Percentiles rank a stretch among this genome's conserved stretches.
These are phyloP conservation scores for Actenoides hombroni DNA, from an alignment of 2,113 vertebrate genomes.

Conservation along the genomic window DNA sequence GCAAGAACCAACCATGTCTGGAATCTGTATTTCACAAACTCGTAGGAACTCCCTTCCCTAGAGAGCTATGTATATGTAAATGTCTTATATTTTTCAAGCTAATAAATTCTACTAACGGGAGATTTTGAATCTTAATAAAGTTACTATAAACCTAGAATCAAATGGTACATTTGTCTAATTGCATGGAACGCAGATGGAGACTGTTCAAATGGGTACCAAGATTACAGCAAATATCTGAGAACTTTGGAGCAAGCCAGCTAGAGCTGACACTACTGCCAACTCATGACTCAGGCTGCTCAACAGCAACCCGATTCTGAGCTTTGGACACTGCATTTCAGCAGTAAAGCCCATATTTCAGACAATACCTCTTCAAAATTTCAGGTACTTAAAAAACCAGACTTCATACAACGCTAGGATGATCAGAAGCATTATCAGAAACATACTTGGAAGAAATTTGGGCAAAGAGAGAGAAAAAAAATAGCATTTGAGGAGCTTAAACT, in stretches of 20 bases:
- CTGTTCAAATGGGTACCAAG: background rate
- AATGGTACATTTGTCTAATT: background rate
- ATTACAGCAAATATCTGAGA: background rate
- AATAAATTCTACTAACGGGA: background rate
- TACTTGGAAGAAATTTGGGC: background rate
- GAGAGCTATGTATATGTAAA: background rate
- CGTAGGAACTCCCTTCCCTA: background rate
- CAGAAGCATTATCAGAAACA: background rate
- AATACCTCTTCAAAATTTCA: background rate
- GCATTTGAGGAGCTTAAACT: background rate
- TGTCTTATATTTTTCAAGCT: background rate
- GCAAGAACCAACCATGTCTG: background rate
- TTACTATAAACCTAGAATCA: background rate
- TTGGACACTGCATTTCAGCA: background rate
- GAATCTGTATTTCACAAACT: background rate
- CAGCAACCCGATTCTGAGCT: background rate
- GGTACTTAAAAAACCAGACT: background rate
- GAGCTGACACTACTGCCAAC: background rate
- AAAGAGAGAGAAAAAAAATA: background rate
- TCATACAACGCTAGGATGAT: fast-evolving
- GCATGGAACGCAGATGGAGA: background rate
- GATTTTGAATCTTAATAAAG: background rate
- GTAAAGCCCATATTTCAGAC: background rate
- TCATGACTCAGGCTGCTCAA: background rate
- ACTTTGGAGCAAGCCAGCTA: background rate